Conservation (phyloP, 2,113 vertebrate genomes). For the Solenodon paradoxus region DNA sequence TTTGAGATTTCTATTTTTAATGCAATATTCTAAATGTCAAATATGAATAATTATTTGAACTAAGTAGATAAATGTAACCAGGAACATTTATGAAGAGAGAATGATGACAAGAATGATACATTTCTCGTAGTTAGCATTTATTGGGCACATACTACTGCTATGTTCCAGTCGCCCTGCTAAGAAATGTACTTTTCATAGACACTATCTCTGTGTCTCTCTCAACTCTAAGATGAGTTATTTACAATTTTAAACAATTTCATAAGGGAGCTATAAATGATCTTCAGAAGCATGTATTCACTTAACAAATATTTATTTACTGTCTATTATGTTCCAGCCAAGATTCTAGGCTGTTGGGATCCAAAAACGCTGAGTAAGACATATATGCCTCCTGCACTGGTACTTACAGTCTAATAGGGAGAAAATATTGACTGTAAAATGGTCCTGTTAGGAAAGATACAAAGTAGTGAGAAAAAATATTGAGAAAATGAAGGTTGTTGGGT, state of each 20-base stretch:
- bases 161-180: not conserved
- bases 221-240: not conserved
- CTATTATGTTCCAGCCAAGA: not conserved
- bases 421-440: not conserved
- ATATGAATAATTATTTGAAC: not conserved
- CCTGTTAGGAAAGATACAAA: not conserved
- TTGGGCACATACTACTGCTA: not conserved
- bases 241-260: not conserved
- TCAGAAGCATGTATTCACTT: not conserved
- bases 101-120: not conserved
- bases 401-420: not conserved
- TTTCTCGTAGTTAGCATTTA: not conserved
- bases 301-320: not conserved
- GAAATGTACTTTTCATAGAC: not conserved
- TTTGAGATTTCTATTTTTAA: not conserved
- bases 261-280: not conserved
- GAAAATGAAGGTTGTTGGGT: not conserved
- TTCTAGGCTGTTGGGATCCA: not conserved
- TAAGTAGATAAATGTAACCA: not conserved
- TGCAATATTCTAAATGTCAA: not conserved
- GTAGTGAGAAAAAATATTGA: not conserved
- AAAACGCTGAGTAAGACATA: not conserved
- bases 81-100: not conserved
- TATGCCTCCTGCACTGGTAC: not conserved
- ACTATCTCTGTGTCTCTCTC: not conserved